phyloP scores from a whole-genome alignment of 1,140 invertebrate species.

The Alviniconcha marisindica region DNA sequence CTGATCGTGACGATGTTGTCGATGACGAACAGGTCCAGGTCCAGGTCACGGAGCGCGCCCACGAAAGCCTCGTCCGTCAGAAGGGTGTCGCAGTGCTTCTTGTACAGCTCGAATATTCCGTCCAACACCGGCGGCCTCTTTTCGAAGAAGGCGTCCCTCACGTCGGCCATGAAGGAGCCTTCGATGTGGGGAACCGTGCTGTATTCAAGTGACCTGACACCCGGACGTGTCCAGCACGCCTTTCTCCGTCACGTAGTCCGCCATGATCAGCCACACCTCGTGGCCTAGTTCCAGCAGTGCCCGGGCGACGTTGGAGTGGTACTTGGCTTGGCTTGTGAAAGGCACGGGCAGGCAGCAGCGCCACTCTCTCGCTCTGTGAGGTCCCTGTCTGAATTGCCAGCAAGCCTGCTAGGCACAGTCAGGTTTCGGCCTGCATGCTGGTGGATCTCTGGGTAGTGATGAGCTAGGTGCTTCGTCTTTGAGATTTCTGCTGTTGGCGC shows the following conservation, averaged over 20 bases:
- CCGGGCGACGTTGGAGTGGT: constrained; percentile 40
- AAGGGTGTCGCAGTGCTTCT: background rate
- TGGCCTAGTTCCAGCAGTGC: constrained; percentile 31
- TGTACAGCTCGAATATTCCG: background rate
- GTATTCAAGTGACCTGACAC: background rate
- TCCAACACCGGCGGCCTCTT: too few species aligned
- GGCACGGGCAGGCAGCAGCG: constrained; percentile 37
- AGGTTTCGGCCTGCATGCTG: too few species aligned
- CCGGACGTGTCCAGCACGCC: constrained; percentile 24
- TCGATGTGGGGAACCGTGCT: background rate
- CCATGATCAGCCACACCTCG: constrained; percentile 39
- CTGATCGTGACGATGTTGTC: background rate
- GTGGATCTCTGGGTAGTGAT: too few species aligned
- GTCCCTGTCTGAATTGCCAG: too few species aligned
- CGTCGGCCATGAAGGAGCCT: background rate
- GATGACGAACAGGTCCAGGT: constrained; percentile 39
- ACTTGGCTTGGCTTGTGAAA: constrained; percentile 24
- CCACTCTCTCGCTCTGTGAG: constrained; percentile 15
- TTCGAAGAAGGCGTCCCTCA: background rate
- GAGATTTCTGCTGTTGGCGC: too few species aligned
- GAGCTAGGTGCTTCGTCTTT: too few species aligned
- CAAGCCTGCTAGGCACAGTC: too few species aligned
- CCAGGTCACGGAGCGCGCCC: constrained; percentile 1
- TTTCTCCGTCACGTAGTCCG: constrained; percentile 6
- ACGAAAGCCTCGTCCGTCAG: constrained; percentile 25